Evolutionary conservation across 2,113 vertebrate species (phyloP).

Genomic region (Onychostoma macrolepis): DNA sequence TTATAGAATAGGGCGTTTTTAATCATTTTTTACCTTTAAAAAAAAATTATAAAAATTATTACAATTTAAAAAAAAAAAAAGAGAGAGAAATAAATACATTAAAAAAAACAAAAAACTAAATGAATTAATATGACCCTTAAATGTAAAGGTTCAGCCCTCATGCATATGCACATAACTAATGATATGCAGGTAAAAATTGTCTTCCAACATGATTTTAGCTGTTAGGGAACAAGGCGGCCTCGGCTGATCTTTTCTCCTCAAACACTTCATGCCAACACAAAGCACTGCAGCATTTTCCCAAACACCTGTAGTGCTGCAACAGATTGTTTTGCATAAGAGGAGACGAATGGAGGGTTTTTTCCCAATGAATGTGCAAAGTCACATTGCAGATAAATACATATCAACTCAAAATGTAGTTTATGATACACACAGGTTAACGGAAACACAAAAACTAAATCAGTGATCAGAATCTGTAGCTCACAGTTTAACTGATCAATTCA

Average conservation of each 20-base stretch:
- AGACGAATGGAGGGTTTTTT: background rate
- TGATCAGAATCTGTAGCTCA: background rate
- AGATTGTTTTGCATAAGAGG: background rate
- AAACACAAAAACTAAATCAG: background rate
- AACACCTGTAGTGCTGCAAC: slow-evolving; percentile 11
- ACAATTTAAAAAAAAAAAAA: too few species aligned
- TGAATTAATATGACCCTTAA: too few species aligned
- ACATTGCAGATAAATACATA: background rate
- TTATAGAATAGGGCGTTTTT: background rate
- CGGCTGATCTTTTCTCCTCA: background rate
- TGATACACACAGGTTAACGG: background rate
- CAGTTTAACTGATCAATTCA: background rate
- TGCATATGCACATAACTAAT: background rate
- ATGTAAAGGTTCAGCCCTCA: background rate
- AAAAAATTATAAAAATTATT: too few species aligned
- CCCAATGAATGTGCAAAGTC: background rate
- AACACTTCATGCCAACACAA: background rate
- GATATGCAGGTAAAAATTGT: background rate
- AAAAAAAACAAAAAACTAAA: too few species aligned
- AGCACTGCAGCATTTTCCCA: background rate
- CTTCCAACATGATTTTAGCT: background rate
- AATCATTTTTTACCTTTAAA: background rate
- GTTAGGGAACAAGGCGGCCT: background rate
- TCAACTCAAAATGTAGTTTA: background rate
- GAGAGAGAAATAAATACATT: too few species aligned